Evolutionary conservation across 2,888 invertebrate genomes (phyloP), one percentile per base, ranked within the genome.

Genomic region (Cistogaster globosa): DNA sequence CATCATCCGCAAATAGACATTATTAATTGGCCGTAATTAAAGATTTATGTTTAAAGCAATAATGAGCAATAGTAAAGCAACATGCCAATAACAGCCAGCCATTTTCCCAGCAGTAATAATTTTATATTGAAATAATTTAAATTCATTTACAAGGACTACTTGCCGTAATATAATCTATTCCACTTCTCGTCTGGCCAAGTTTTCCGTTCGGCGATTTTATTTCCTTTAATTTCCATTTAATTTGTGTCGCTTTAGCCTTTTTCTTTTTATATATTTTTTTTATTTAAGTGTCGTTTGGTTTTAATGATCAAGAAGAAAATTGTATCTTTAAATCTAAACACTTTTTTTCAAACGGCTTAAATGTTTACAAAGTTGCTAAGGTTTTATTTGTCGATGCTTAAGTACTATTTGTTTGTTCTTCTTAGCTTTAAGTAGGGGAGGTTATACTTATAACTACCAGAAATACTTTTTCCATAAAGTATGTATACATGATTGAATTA

Each of bases 1-100:
- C 26, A 45, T 55, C 53, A 63, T 2, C 32, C 0, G 14, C 45
- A 20, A 38, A 3, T 26, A 45, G 63, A 55, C 55, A 45, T n/a
- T 22, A 55, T 14, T 71, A 78, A 71, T 78, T 71, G 63, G 45
- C 55, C 32, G 22, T 57, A 55, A 78, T 78, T 78, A 60, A 63
- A 57, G 18, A 12, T 8, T 42, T 32, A 45, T 26, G 16, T 20
- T 78, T 55, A 62, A 53, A 32, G 26, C n/a, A 32, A 69, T 53
- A 32, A 51, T 62, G 53, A 69, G 26, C 42, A 18, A 20, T 58
- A 11, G 4, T 22, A 16, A 67, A 20, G 11, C 16, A 3, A 32
- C 18, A 36, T 20, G 51, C 51, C 32, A 55, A 32, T 14, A 20
- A 7, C 42, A 42, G 32, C 9, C 22, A 75, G 11, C 7, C 12